Conservation (phyloP, 2,888 invertebrate species). For the Lasioglossum morio region DNA sequence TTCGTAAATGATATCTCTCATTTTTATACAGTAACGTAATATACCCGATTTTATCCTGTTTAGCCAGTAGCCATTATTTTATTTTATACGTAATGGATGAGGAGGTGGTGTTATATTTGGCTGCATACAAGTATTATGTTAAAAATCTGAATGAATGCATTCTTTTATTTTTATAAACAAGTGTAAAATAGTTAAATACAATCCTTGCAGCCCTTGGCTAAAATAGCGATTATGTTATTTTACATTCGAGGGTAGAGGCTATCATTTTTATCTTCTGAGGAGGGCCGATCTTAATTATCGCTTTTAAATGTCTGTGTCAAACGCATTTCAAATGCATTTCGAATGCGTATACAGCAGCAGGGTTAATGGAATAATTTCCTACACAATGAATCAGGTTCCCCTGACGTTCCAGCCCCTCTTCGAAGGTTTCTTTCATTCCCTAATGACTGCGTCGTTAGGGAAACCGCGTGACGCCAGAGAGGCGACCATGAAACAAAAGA, state of each 20-base stretch:
- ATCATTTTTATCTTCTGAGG: neutral
- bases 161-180: no score
- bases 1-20: neutral
- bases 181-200: neutral
- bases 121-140: no score
- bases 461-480: conserved; percentile 2
- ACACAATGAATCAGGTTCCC: neutral
- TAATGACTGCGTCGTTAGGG: neutral
- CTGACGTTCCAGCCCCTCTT: neutral
- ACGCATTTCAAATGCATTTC: neutral
- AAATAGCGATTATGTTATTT: neutral
- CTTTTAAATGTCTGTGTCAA: neutral
- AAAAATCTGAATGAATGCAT: no score
- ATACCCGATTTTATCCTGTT: no score
- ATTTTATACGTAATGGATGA: no score
- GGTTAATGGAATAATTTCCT: conserved; percentile 1
- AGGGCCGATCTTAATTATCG: neutral
- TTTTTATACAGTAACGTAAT: neutral
- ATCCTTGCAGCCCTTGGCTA: neutral
- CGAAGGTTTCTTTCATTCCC: neutral
- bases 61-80: no score
- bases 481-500: conserved; percentile 1
- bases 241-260: neutral
- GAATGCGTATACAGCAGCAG: neutral
- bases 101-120: no score